Evolutionary conservation across 2,797 vertebrate species (phyloP).

Genomic region (Anabacerthia variegaticeps): DNA sequence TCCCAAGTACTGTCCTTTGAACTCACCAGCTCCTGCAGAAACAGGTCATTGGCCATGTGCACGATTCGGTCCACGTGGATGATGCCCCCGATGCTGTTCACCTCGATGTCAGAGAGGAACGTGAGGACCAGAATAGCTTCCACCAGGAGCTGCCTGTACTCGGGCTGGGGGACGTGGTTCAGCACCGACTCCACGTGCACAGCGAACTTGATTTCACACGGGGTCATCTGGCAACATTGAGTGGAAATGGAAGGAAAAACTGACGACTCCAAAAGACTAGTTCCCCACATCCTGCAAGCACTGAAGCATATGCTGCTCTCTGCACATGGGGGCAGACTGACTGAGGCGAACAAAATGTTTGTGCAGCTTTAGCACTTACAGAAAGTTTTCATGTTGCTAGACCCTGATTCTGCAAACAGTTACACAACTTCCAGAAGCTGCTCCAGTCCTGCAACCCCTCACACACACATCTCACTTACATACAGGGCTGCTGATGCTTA

Average conservation of each 20-base stretch:
- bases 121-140: constrained; percentile 93
- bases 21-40: constrained; percentile 91
- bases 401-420: not conserved
- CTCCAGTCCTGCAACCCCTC: not conserved
- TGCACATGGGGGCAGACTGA: not conserved
- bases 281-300: not conserved
- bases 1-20: not conserved
- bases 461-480: not conserved
- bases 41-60: constrained; percentile 93
- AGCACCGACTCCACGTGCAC: constrained; percentile 96
- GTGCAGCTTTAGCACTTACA: not conserved
- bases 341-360: not conserved
- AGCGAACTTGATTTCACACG: constrained; percentile 95
- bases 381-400: not conserved
- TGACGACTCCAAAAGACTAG: not conserved
- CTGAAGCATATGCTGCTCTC: not conserved
- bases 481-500: not conserved
- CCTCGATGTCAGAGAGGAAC: constrained; percentile 88
- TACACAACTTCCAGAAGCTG: not conserved
- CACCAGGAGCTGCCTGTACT: constrained; percentile 95
- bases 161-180: constrained; percentile 94
- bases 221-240: constrained; percentile 87
- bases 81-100: constrained; percentile 90
- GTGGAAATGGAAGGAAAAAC: not conserved
- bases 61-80: constrained; percentile 92